A percentile compares a stretch with the other conserved stretches of the same genome.
Evolutionary conservation across 2,888 invertebrate genomes (phyloP).

Genomic region (Hecatera dysodea): DNA sequence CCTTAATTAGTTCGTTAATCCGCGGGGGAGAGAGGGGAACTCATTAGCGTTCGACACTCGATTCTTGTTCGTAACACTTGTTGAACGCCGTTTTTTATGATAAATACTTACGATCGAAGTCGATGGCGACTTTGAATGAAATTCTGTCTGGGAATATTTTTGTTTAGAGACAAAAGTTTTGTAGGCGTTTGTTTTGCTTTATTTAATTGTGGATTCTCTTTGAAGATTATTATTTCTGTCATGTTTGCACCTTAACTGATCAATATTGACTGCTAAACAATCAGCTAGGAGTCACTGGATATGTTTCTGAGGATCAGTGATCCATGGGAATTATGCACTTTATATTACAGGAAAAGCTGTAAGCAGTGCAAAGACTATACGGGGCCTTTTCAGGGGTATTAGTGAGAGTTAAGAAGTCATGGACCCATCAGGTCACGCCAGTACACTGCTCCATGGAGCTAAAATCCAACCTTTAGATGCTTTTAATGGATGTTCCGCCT

Average conservation of each 20-base stretch:
- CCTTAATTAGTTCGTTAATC: constrained; percentile 88
- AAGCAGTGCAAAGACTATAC: too few species aligned
- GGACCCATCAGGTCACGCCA: too few species aligned
- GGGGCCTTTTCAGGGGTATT: too few species aligned
- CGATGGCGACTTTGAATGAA: constrained; percentile 41
- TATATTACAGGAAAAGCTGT: too few species aligned
- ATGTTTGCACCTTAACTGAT: background rate
- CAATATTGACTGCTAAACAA: background rate
- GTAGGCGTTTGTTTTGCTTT: background rate
- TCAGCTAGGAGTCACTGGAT: background rate
- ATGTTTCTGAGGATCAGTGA: background rate
- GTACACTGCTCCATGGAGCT: too few species aligned
- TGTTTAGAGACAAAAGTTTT: constrained; percentile 3
- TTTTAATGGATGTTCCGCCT: too few species aligned
- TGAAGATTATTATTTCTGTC: too few species aligned
- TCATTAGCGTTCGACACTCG: constrained; percentile 69
- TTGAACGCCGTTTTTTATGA: constrained; percentile 64
- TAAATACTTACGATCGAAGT: constrained; percentile 60
- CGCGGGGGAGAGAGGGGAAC: constrained; percentile 63
- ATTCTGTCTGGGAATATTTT: constrained; percentile 21
- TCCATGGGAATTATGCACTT: too few species aligned
- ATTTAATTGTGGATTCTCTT: background rate
- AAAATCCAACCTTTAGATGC: too few species aligned
- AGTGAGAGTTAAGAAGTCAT: too few species aligned
- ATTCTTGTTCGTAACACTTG: constrained; percentile 67